phyloP scores from a whole-genome alignment of 2,113 vertebrate species.

The Nettapus auritus region DNA sequence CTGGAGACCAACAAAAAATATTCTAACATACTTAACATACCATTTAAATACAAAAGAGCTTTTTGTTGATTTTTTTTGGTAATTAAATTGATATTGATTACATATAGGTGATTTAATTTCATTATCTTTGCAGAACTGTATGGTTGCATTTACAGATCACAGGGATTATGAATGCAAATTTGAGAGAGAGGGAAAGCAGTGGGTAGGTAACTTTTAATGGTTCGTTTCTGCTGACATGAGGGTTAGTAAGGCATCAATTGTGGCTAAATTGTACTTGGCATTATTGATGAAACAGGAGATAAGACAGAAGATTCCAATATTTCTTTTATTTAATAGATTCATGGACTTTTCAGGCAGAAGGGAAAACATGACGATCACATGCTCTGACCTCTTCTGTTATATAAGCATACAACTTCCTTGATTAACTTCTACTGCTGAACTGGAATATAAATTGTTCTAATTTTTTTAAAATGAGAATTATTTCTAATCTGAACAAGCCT shows the following conservation, averaged over 20 bases:
- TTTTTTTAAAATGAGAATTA: background rate
- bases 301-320: background rate
- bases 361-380: background rate
- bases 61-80: background rate
- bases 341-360: background rate
- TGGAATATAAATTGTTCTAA: background rate
- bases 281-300: background rate
- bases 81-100: background rate
- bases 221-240: background rate
- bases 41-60: background rate
- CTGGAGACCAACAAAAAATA: background rate
- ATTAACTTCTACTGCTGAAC: background rate
- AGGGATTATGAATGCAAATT: background rate
- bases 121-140: background rate
- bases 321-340: conserved; percentile 20
- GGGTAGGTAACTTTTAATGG: background rate
- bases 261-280: background rate
- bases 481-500: background rate
- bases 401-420: background rate
- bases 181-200: background rate
- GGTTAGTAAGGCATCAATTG: background rate
- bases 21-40: background rate
- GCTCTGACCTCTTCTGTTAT: background rate
- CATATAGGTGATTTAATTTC: background rate
- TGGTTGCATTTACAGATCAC: background rate